Evolutionary conservation across 35 echinoderm and acorn worm species (phyloP), one percentile per base, ranked within the genome.

Genomic region (Heliocidaris erythrogramma): DNA sequence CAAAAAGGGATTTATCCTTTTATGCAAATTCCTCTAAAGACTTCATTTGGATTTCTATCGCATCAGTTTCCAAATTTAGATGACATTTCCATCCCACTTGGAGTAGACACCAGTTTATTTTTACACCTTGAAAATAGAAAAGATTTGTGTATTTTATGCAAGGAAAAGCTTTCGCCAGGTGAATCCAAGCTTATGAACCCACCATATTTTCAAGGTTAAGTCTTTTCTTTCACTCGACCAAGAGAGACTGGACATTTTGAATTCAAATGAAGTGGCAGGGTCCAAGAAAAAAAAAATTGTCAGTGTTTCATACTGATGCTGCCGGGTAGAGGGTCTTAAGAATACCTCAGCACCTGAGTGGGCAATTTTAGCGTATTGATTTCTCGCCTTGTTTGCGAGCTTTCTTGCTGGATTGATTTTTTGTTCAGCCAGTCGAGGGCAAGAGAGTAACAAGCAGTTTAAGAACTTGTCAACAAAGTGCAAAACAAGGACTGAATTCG

Each of bases 311-410:
- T 78, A 78, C 2, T 4, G 4, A 78, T 78, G 65, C 27, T 78
- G 27, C 21, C 6, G 27, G 65, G 8, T n/a, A 18, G 65, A 78
- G 21, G 65, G 65, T 78, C 65, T n/a, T 78, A 7, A 4, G 65
- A 78, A 78, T 21, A 78, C 65, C 27, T 5, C 65, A 7, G 65
- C 87, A 89, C 87, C 47, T 89, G 87, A 89, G 31, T 89, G 87
- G 31, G 31, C 87, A 89, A 89, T 89, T 35, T 48, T 48, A 42
- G 87, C 21, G 11, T 89, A 89, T 89, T 48, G 87, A 89, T 89
- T 89, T 89, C 47, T 48, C 5, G 87, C 30, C 87, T 48, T 89
- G 87, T 89, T 89, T 89, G 87, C 32, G 87, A 89, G 87, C 87
- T 32, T 48, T 89, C 47, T 32, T 48, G 47, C 32, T 8, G 47